Evolutionary conservation across 2,797 vertebrate species (phyloP).

Genomic region (Masticophis lateralis): DNA sequence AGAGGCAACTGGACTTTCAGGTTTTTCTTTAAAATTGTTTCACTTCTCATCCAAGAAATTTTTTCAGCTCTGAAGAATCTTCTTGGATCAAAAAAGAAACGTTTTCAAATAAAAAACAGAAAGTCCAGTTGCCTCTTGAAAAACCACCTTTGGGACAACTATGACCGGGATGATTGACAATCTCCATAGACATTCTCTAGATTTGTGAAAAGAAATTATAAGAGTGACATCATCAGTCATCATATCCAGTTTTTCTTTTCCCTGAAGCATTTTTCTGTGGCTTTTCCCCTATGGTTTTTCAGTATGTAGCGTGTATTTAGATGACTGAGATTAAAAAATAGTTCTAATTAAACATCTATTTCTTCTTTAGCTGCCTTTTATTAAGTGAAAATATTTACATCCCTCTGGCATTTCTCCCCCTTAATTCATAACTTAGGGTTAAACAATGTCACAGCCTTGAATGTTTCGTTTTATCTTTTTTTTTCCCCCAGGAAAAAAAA

Average conservation of each 20-base stretch:
- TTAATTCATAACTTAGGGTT: neutral
- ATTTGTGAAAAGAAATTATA: slow-evolving; percentile 22
- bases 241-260: neutral
- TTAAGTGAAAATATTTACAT: slow-evolving; percentile 5
- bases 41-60: neutral
- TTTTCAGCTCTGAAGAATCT: neutral
- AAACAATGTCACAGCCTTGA: neutral
- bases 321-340: slow-evolving; percentile 14
- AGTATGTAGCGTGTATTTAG: slow-evolving; percentile 20
- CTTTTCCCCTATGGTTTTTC: neutral
- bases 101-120: neutral
- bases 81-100: neutral
- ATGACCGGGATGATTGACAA: neutral
- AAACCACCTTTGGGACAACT: neutral
- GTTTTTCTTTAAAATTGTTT: too few relatives aligned
- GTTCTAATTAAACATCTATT: slow-evolving; percentile 26
- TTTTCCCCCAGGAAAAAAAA: neutral
- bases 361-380: slow-evolving; percentile 24
- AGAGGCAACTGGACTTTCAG: too few relatives aligned
- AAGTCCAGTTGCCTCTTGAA: neutral
- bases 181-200: neutral
- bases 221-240: slow-evolving; percentile 6
- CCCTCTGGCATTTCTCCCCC: neutral
- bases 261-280: neutral
- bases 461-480: slow-evolving; percentile 1